Evolutionary conservation across 2,888 invertebrate species (phyloP).

Genomic region (Busseola fusca): DNA sequence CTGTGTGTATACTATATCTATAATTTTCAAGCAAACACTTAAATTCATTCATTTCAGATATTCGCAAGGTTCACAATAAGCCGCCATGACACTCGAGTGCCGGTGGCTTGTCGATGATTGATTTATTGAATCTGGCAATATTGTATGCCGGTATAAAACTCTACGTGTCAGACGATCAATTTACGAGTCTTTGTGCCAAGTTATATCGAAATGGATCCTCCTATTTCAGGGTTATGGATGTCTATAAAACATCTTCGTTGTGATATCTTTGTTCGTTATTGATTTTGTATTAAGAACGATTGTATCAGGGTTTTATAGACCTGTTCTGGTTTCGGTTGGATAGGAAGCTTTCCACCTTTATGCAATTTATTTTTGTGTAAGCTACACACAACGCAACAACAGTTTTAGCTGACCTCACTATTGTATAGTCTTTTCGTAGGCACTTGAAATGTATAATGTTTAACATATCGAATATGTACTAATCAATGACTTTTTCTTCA

Average conservation of each 20-base stretch:
- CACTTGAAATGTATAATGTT: no score
- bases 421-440: no score
- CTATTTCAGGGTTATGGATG: constrained; percentile 36
- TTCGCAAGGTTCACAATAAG: constrained; percentile 4
- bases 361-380: background rate
- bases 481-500: no score
- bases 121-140: constrained; percentile 44
- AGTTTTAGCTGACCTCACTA: background rate
- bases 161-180: constrained; percentile 27
- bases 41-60: background rate
- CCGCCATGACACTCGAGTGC: constrained; percentile 11
- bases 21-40: background rate
- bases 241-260: constrained; percentile 25
- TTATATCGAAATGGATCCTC: constrained; percentile 19
- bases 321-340: background rate
- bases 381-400: background rate
- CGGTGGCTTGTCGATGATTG: constrained; percentile 32
- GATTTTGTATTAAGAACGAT: constrained; percentile 31
- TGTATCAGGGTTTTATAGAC: constrained; percentile 19
- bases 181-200: constrained; percentile 31
- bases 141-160: constrained; percentile 33
- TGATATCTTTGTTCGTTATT: constrained; percentile 38
- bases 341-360: background rate
- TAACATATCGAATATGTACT: no score
- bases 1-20: no score